A percentile compares a stretch with the other conserved stretches of the same genome.
These are phyloP conservation scores for Microcebus ravelobensis DNA, from an alignment of 2,113 vertebrate genomes.

Conservation along the genomic window DNA sequence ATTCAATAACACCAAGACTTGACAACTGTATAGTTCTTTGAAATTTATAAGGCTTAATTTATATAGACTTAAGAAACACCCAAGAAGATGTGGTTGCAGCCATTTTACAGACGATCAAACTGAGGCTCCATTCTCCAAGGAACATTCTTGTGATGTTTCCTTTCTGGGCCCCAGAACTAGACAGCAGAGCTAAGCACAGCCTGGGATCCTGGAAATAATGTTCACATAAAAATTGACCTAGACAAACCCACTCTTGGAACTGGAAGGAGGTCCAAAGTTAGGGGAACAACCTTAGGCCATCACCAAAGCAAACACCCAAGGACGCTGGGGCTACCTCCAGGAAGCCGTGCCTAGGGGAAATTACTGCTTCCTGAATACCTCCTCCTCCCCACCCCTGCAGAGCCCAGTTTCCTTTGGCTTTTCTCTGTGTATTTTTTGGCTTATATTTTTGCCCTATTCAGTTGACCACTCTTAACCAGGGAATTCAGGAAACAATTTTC, in stretches of 20 bases:
- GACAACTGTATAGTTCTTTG: neutral
- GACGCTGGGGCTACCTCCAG: neutral
- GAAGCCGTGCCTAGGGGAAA: neutral
- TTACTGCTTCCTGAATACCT: neutral
- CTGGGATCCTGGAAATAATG: neutral
- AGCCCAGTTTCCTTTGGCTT: neutral
- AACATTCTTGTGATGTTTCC: neutral
- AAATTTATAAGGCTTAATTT: neutral
- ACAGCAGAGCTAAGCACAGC: neutral
- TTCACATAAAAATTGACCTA: neutral
- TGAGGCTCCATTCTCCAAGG: neutral
- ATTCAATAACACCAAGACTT: neutral
- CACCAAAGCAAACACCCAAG: neutral
- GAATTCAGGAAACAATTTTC: constrained; percentile 61
- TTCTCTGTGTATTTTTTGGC: constrained; percentile 58
- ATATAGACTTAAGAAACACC: neutral
- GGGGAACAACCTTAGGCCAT: neutral
- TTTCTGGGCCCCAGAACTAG: neutral
- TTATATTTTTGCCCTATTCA: constrained; percentile 6
- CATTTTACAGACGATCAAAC: neutral
- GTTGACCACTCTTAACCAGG: constrained; percentile 33
- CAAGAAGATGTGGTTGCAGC: neutral
- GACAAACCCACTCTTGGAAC: neutral
- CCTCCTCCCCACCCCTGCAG: neutral
- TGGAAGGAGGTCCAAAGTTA: neutral